phyloP scores from a whole-genome alignment of 2,888 invertebrate species.

The Ennomos fuscantarius region DNA sequence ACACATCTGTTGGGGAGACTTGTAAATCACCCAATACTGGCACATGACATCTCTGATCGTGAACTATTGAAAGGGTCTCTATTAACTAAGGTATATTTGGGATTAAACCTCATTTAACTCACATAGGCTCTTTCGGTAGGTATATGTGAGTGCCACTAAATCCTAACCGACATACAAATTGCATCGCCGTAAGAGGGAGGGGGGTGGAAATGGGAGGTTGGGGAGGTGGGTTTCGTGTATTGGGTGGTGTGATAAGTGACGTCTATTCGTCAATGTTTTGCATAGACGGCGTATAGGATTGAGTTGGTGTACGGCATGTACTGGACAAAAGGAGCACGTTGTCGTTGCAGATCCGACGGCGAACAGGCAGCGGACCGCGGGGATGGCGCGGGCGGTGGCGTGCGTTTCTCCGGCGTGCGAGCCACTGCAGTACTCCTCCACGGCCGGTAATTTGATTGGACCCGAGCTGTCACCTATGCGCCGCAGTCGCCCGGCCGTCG shows the following conservation, averaged over 20 bases:
- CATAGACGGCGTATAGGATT: conserved; percentile 53
- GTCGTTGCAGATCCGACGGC: conserved; percentile 57
- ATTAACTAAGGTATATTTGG: too few species aligned
- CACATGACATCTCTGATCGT: too few species aligned
- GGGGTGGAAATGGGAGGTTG: conserved; percentile 47
- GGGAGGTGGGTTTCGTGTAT: conserved; percentile 58
- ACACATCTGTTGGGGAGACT: background rate
- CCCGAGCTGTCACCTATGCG: conserved; percentile 84
- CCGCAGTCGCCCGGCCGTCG: conserved; percentile 83
- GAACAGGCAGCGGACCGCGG: conserved; percentile 48
- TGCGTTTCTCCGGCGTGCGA: conserved; percentile 69
- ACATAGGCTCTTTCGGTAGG: background rate
- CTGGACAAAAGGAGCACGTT: conserved; percentile 55
- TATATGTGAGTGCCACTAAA: conserved; percentile 27
- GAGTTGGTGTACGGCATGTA: conserved; percentile 49
- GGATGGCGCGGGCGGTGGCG: conserved; percentile 51
- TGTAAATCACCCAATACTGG: too few species aligned
- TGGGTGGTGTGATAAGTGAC: conserved; percentile 63
- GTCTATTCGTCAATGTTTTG: conserved; percentile 68
- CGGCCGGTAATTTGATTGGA: conserved; percentile 84
- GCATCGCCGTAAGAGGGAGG: conserved; percentile 46
- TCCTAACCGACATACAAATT: conserved; percentile 57
- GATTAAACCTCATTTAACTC: background rate
- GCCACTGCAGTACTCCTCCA: conserved; percentile 77
- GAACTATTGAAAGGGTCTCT: background rate